Evolutionary conservation across 2,113 vertebrate species (phyloP).

Genomic region (Axis porcinus): DNA sequence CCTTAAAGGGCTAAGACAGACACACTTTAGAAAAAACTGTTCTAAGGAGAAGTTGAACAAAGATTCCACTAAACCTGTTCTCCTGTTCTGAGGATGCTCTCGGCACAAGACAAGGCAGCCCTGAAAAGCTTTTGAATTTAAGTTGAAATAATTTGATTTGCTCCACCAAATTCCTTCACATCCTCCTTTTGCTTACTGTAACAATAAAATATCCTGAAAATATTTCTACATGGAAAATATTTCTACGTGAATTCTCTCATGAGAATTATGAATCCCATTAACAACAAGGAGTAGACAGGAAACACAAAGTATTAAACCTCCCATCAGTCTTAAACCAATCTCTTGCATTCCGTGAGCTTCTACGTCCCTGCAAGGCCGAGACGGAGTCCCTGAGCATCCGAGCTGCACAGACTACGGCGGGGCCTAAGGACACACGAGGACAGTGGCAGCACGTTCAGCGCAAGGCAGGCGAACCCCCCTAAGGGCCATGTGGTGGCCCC

Average conservation of each 20-base stretch:
- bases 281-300: neutral
- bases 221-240: neutral
- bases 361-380: neutral
- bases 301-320: neutral
- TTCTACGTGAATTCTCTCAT: neutral
- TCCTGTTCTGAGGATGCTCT: neutral
- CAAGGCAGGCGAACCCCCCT: neutral
- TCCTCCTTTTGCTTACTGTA: neutral
- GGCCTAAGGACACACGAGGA: neutral
- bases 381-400: neutral
- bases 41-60: neutral
- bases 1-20: neutral
- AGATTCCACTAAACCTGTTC: neutral
- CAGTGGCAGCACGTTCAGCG: neutral
- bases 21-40: neutral
- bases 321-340: neutral
- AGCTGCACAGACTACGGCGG: rapidly evolving
- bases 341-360: neutral
- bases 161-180: neutral
- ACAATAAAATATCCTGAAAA: neutral
- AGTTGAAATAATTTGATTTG: neutral
- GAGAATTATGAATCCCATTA: neutral
- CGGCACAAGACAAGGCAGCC: neutral
- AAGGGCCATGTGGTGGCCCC: neutral
- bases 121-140: neutral